Conservation (phyloP, 2,113 vertebrate species). For the Ursus arctos region DNA sequence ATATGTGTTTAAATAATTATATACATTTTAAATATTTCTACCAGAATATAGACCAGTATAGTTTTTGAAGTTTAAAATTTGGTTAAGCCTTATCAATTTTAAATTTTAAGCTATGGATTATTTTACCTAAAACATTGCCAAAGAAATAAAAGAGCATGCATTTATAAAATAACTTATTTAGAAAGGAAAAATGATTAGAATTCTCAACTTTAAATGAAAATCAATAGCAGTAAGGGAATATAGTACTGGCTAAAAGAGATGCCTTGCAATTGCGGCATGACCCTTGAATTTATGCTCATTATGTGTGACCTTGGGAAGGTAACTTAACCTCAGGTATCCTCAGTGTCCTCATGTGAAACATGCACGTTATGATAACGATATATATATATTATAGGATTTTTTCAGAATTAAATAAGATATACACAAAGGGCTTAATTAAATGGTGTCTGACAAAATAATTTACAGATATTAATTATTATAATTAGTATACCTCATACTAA, state of each 20-base stretch:
- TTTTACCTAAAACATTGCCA: constrained; percentile 29
- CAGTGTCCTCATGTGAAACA: constrained; percentile 1
- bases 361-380: not conserved
- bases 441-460: not conserved
- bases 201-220: constrained; percentile 41
- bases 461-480: not conserved
- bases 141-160: not conserved
- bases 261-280: not conserved
- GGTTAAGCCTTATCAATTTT: not conserved
- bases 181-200: not conserved
- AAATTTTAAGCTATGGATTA: constrained; percentile 22
- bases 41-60: not conserved
- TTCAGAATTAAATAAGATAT: not conserved
- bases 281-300: not conserved
- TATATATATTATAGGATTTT: not conserved
- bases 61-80: constrained; percentile 18
- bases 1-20: not conserved
- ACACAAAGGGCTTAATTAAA: not conserved
- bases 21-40: not conserved
- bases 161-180: constrained; percentile 18
- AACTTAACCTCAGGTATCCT: not conserved
- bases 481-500: not conserved
- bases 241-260: not conserved
- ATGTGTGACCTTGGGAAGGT: not conserved
- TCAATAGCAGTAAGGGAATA: not conserved